phyloP scores from a whole-genome alignment of 2,113 vertebrate genomes.

The Cygnus buccinator region DNA sequence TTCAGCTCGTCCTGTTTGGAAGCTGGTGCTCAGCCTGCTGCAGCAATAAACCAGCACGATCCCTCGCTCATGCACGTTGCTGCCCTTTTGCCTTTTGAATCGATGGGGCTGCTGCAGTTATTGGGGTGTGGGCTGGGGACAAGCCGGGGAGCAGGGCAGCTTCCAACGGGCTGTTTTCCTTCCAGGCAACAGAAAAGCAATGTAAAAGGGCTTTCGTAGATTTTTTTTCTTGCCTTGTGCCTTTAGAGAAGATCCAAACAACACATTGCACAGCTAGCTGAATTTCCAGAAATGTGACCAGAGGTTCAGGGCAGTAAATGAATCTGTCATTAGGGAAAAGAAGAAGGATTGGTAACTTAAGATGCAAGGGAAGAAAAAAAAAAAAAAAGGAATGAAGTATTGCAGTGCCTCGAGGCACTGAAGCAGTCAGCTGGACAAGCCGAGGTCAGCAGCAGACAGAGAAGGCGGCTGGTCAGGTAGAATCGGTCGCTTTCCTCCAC shows the following conservation, averaged over 20 bases:
- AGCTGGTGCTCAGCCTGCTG: fast-evolving
- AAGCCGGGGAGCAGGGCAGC: neutral
- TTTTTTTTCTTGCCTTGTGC: neutral
- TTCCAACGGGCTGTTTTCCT: neutral
- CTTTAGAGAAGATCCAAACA: neutral
- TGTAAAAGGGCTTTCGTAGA: neutral
- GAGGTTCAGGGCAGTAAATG: neutral
- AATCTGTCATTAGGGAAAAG: neutral
- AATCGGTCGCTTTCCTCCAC: neutral
- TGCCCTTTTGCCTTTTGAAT: neutral
- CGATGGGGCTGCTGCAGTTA: fast-evolving
- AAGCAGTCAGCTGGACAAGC: neutral
- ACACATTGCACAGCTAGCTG: fast-evolving
- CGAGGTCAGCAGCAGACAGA: neutral
- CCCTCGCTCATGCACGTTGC: fast-evolving
- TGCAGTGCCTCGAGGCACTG: neutral
- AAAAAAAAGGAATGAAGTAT: neutral
- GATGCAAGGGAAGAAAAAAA: neutral
- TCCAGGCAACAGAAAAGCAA: neutral
- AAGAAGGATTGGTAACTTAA: neutral
- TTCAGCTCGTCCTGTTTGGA: neutral
- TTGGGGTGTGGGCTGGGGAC: neutral
- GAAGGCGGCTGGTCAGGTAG: neutral
- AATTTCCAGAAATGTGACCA: neutral
- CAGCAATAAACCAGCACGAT: neutral